Conservation (phyloP, 2,888 invertebrate genomes). For the Parnassius apollo region DNA sequence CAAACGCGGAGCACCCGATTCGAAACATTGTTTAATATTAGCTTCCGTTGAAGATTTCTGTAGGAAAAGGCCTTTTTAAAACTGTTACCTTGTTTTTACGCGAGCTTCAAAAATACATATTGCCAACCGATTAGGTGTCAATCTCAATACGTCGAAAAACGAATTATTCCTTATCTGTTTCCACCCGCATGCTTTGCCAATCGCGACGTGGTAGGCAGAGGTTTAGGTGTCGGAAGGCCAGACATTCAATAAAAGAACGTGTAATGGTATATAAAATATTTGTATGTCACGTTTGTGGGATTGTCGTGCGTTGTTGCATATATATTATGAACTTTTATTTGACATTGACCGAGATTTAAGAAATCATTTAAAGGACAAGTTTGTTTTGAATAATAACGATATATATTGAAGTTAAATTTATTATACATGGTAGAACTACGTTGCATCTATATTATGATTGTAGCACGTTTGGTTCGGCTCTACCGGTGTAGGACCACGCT, state of each 20-base stretch:
- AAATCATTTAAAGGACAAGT: too few species aligned
- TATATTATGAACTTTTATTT: conserved; percentile 10
- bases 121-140: too few species aligned
- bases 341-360: conserved; percentile 19
- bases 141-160: neutral
- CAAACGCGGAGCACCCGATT: too few species aligned
- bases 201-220: conserved; percentile 22
- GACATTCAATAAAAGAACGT: conserved; percentile 18
- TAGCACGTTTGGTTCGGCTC: too few species aligned
- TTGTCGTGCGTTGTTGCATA: conserved; percentile 21
- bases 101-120: too few species aligned
- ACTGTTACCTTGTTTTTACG: too few species aligned
- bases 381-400: too few species aligned
- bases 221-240: conserved; percentile 25
- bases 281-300: conserved; percentile 24
- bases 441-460: too few species aligned
- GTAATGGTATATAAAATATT: conserved; percentile 18
- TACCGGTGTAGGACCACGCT: too few species aligned
- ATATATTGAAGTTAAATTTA: too few species aligned
- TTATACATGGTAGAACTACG: too few species aligned
- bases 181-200: conserved; percentile 23
- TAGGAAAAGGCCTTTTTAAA: neutral
- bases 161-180: conserved; percentile 22
- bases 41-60: conserved; percentile 4
- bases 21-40: too few species aligned